Percentiles rank a stretch among this genome's conserved stretches.
Conservation (phyloP, 2,113 vertebrate species). For the Gambusia affinis region DNA sequence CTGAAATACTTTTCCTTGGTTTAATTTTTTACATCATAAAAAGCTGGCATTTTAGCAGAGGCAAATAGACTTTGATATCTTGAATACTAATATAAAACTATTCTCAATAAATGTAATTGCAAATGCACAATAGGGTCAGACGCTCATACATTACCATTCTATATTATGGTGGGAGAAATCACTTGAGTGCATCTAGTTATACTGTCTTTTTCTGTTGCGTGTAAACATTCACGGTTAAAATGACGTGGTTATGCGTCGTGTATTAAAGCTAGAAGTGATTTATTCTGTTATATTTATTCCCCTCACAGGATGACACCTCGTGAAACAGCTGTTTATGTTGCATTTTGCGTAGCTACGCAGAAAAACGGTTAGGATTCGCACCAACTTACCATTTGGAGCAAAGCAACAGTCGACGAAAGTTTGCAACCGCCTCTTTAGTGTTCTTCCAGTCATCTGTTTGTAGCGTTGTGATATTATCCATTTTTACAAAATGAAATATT, state of each 20-base stretch:
- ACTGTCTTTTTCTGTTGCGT: background rate
- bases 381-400: conserved; percentile 77
- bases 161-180: too few species aligned
- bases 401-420: conserved; percentile 70
- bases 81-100: too few species aligned
- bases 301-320: background rate
- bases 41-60: too few species aligned
- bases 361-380: background rate
- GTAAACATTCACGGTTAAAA: background rate
- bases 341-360: background rate
- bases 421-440: conserved; percentile 63
- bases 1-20: background rate
- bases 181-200: background rate
- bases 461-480: conserved; percentile 21
- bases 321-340: too few species aligned
- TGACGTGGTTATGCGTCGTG: background rate
- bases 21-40: too few species aligned
- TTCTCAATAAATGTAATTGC: too few species aligned
- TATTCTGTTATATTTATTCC: background rate
- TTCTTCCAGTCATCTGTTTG: conserved; percentile 56
- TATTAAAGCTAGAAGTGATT: background rate
- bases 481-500: background rate
- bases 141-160: too few species aligned
- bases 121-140: too few species aligned
- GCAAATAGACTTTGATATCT: too few species aligned